These are phyloP conservation scores for Odontomachus brunneus DNA, from an alignment of 1,140 invertebrate genomes.

Conservation along the genomic window DNA sequence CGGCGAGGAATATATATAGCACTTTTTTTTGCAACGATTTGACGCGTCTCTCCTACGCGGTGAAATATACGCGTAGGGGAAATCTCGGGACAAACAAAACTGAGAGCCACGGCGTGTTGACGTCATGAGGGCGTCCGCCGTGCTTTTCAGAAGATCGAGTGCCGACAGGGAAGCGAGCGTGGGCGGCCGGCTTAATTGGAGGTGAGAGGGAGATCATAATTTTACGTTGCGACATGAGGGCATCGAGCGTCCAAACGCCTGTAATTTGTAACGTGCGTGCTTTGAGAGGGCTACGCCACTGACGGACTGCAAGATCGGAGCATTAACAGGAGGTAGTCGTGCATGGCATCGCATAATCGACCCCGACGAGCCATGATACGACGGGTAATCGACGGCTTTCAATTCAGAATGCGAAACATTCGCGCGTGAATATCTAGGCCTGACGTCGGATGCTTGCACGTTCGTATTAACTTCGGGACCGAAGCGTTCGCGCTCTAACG, in stretches of 20 bases:
- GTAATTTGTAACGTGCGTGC: constrained; percentile 72
- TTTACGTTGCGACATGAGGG: constrained; percentile 71
- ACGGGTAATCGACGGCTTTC: constrained; percentile 40
- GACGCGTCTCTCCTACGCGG: not conserved
- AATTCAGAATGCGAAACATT: constrained; percentile 54
- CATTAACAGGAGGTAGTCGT: constrained; percentile 60
- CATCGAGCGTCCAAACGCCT: constrained; percentile 57
- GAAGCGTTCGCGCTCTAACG: not conserved
- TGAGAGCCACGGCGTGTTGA: constrained; percentile 52
- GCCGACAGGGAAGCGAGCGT: constrained; percentile 63
- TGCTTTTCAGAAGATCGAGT: constrained; percentile 64
- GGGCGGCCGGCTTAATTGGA: constrained; percentile 65
- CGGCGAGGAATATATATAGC: not conserved
- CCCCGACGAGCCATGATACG: constrained; percentile 21
- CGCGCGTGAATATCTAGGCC: constrained; percentile 30
- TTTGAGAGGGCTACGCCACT: constrained; percentile 49
- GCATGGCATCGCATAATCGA: constrained; percentile 66
- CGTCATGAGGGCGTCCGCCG: constrained; percentile 56
- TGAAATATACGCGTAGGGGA: constrained; percentile 36
- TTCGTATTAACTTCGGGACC: not conserved
- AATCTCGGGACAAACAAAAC: constrained; percentile 56
- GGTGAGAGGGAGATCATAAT: constrained; percentile 73
- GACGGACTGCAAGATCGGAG: constrained; percentile 52
- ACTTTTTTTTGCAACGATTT: constrained; percentile 10
- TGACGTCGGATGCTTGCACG: constrained; percentile 13